Base-by-base conservation (phyloP, 2,888 invertebrate genomes). In the Serripes groenlandicus region DNA sequence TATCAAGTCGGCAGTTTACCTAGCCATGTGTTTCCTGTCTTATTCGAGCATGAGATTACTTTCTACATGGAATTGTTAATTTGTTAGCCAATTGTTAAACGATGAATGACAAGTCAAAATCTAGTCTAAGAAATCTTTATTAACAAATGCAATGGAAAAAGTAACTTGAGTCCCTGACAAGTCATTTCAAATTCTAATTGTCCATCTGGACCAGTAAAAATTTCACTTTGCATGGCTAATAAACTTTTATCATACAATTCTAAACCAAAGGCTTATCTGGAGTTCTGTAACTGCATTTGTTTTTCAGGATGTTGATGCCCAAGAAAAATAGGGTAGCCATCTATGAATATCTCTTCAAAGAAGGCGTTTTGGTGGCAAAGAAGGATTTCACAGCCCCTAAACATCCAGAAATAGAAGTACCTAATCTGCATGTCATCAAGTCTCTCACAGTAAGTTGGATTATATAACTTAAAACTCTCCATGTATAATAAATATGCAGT, bases 281-380 rank as follows among this genome's bases (percentile, higher is more conserved):
- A 11, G 42, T 9, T 42, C 18, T 42, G 42, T 11, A 42, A 42
- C 18, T 42, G 42, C 18, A 9, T 42, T 11, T 42, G 42, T 42
- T 56, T 84, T 87, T 68, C 92, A 98, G 97, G 95, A 99, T 99
- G 99, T 98, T 99, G 98, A 99, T 99, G 98, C 99, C 99, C 93
- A 99, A 99, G 96, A 97, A 98, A 96, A 98, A 99, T 95, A 97
- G 99, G 94, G 97, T 98, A 91, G 96, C 97, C 92, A 99, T 99
- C 95, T 99, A 98, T 95, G 99, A 99, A 95, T 98, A 98, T 96
- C 97, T 99, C 92, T 99, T 99, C 95, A 98, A 98, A 95, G 99
- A 99, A 96, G 99, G 99, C 95, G 99, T 99, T 86, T 97, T 99
- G 97, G 99, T 99, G 92, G 99, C 99, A 15, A 99, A 99, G 95